These are phyloP conservation scores for Hafferia zeledoni DNA, from an alignment of 2,797 vertebrate species.

Conservation along the genomic window DNA sequence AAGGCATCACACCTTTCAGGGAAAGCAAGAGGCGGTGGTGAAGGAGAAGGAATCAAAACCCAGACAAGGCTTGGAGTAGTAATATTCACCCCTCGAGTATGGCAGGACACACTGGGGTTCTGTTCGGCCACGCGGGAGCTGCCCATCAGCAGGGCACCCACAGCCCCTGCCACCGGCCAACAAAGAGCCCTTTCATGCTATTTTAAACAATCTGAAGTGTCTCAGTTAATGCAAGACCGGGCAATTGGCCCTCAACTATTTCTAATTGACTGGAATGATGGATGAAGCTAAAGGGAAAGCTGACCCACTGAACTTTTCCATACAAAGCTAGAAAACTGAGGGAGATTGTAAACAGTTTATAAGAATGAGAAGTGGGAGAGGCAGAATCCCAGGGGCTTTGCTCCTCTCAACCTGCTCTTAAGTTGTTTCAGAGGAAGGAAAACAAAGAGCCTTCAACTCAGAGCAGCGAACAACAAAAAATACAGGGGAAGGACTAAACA, in stretches of 20 bases:
- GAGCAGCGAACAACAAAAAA: conserved; percentile 40
- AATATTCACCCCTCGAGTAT: not conserved
- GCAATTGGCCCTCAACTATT: conserved; percentile 68
- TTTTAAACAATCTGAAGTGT: conserved; percentile 65
- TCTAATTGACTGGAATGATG: conserved; percentile 71
- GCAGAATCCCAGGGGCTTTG: conserved; percentile 70
- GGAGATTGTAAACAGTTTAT: conserved; percentile 50
- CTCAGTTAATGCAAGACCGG: conserved; percentile 70
- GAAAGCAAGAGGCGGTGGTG: conserved; percentile 41
- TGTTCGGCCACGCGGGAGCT: conserved; percentile 68
- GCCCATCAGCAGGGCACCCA: conserved; percentile 65
- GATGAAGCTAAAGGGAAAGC: conserved; percentile 61
- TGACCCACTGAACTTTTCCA: conserved; percentile 67
- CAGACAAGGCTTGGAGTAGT: conserved; percentile 11
- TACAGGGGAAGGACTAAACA: not conserved
- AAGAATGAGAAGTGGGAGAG: conserved; percentile 45
- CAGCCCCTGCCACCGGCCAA: conserved; percentile 43
- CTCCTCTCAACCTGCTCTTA: conserved; percentile 60
- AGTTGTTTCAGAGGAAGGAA: not conserved
- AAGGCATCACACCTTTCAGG: conserved; percentile 51
- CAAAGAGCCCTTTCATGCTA: conserved; percentile 65
- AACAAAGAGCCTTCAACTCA: conserved; percentile 47
- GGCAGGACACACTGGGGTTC: conserved; percentile 2
- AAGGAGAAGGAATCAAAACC: conserved; percentile 56
- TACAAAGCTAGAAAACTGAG: conserved; percentile 44